These are phyloP conservation scores for Chrysomela aeneicollis DNA, from an alignment of 2,888 invertebrate species.

Conservation along the genomic window DNA sequence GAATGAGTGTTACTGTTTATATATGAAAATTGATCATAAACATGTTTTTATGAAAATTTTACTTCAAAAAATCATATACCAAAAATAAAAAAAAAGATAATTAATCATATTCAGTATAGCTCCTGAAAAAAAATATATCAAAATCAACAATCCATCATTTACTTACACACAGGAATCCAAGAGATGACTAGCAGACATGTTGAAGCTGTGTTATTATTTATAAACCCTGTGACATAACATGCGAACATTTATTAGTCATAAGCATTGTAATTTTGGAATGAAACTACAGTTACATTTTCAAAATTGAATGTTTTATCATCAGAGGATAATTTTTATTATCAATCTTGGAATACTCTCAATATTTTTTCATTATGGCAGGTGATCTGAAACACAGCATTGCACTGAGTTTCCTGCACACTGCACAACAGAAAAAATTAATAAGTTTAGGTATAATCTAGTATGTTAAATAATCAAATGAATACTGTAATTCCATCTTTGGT, in stretches of 20 bases:
- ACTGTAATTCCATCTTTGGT: neutral
- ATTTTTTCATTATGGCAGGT: too few relatives aligned
- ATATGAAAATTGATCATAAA: too few relatives aligned
- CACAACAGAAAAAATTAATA: too few relatives aligned
- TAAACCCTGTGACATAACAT: constrained; percentile 55
- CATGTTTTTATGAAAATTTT: too few relatives aligned
- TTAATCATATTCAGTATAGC: too few relatives aligned
- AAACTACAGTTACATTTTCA: constrained; percentile 25
- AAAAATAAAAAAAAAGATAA: too few relatives aligned
- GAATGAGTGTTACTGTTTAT: neutral
- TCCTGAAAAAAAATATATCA: constrained; percentile 5
- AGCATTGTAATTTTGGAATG: constrained; percentile 30
- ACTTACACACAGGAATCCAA: constrained; percentile 73
- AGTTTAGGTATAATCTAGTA: neutral
- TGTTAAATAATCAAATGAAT: neutral
- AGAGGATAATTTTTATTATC: too few relatives aligned
- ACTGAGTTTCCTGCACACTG: too few relatives aligned
- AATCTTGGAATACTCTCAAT: too few relatives aligned
- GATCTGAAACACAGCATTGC: too few relatives aligned
- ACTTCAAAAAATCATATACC: too few relatives aligned
- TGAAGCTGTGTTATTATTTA: constrained; percentile 53
- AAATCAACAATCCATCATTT: constrained; percentile 41
- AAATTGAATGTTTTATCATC: neutral
- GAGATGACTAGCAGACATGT: constrained; percentile 71
- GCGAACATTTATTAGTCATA: constrained; percentile 48